A percentile compares a stretch with the other conserved stretches of the same genome.
phyloP scores from a whole-genome alignment of 2,113 vertebrate species.

The Pseudopipra pipra region DNA sequence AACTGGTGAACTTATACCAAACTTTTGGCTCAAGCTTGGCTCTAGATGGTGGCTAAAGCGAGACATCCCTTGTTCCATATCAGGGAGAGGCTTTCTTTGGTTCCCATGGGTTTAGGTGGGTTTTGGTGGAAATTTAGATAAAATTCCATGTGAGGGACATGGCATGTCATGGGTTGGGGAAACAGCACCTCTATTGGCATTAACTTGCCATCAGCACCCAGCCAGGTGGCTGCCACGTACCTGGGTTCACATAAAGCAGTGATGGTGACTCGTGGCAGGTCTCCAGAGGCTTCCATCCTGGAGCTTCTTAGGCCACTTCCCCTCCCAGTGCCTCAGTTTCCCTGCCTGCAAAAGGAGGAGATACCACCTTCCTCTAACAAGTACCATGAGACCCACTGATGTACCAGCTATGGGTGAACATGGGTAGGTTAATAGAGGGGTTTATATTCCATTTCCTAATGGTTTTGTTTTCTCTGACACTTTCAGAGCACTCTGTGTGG shows the following conservation, averaged over 20 bases:
- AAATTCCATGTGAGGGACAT: rapidly evolving
- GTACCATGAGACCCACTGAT: neutral
- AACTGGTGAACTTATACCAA: neutral
- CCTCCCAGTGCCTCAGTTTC: neutral
- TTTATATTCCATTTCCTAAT: neutral
- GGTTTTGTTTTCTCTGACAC: neutral
- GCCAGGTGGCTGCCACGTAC: neutral
- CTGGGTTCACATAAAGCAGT: neutral
- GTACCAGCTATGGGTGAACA: neutral
- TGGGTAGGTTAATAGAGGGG: rapidly evolving
- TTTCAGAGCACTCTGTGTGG: neutral
- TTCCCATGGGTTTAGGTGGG: neutral
- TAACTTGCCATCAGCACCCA: neutral
- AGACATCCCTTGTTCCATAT: neutral
- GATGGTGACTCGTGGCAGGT: neutral
- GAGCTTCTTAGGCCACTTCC: neutral
- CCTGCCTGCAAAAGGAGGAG: neutral
- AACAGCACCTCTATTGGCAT: neutral
- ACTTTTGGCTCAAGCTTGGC: neutral
- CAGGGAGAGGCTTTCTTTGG: neutral
- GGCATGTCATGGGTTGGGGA: rapidly evolving
- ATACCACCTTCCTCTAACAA: neutral
- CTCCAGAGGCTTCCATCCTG: neutral
- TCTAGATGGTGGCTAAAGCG: neutral
- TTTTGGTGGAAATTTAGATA: neutral